phyloP scores from a whole-genome alignment of 1,140 invertebrate genomes.

The Ceratitis capitata region DNA sequence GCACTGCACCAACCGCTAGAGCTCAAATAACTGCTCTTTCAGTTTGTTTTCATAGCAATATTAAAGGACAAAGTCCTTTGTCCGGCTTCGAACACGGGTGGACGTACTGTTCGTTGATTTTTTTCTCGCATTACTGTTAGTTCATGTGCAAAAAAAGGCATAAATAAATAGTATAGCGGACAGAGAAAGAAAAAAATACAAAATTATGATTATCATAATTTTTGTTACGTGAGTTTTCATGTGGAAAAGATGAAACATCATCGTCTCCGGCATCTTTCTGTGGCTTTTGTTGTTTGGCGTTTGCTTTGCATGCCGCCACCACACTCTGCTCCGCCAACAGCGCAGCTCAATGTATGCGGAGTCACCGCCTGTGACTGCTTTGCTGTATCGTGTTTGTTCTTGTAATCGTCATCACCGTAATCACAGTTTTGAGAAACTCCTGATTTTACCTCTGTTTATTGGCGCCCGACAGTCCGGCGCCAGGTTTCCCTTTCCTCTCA shows the following conservation, averaged over 20 bases:
- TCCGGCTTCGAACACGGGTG: slow-evolving; percentile 4
- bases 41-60: neutral
- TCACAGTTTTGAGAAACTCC: slow-evolving; percentile 64
- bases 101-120: neutral
- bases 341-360: neutral
- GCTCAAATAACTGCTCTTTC: neutral
- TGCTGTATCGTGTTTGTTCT: slow-evolving; percentile 45
- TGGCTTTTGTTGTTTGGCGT: slow-evolving; percentile 8
- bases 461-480: slow-evolving; percentile 62
- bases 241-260: slow-evolving; percentile 66
- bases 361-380: neutral
- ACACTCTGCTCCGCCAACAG: neutral
- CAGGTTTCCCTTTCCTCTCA: slow-evolving; percentile 43
- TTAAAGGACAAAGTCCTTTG: slow-evolving; percentile 37
- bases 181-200: slow-evolving; percentile 46
- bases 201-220: slow-evolving; percentile 64
- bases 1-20: neutral
- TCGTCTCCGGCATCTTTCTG: slow-evolving; percentile 45
- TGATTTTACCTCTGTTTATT: slow-evolving; percentile 64
- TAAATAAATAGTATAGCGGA: slow-evolving; percentile 30
- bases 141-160: neutral
- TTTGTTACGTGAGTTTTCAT: slow-evolving; percentile 65
- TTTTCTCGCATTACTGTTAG: neutral
- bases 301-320: neutral
- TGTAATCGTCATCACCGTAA: slow-evolving; percentile 65